Base-by-base conservation (phyloP, 1,140 invertebrate species). In the Drosophila ogumai region DNA sequence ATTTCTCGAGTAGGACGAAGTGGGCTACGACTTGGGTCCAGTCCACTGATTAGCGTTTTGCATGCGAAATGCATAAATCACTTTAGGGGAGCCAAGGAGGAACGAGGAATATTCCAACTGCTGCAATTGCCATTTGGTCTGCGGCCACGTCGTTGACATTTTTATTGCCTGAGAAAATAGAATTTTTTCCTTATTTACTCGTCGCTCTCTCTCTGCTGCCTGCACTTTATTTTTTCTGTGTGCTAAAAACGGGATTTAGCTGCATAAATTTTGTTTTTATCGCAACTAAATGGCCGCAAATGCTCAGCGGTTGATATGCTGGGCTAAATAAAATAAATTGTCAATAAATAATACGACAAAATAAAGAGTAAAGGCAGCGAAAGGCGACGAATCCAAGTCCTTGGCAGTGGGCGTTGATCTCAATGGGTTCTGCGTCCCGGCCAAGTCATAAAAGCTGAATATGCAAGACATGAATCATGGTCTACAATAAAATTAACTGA, bases 81-180 rank as follows among this genome's bases (percentile, higher is more conserved):
- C 59, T 28, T 64, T 25, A 55, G 59, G 31, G 47, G 31, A 58
- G 10, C 34, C 22, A 15, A 28, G 41, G 31, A 44, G 63, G 66
- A 75, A 28, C 17, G 47, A 43, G 47, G 46, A 56, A 47, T 44
- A 59, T 56, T 52, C 54, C 73, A 57, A 58, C 63, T 69, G 81
- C 72, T 85, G 81, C 77, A 86, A 69, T 81, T 86, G 82, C 68
- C 68, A 65, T 67, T 82, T 78, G 64, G 76, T 73, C 54, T 82
- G 79, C 47, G 80, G 75, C 81, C 46, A 58, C 78, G 64, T 57
- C 82, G 86, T 90, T 90, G 85, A 90, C 85, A 90, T 90, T 90
- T 90, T 90, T 90, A 90, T 90, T 90, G 85, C 85, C 78, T 72
- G 78, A 90, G 85, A 90, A 88, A 90, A 90, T 90, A 90, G 81